A percentile compares a stretch with the other conserved stretches of the same genome.
Evolutionary conservation across 2,113 vertebrate genomes (phyloP).

Genomic region (Tympanuchus pallidicinctus): DNA sequence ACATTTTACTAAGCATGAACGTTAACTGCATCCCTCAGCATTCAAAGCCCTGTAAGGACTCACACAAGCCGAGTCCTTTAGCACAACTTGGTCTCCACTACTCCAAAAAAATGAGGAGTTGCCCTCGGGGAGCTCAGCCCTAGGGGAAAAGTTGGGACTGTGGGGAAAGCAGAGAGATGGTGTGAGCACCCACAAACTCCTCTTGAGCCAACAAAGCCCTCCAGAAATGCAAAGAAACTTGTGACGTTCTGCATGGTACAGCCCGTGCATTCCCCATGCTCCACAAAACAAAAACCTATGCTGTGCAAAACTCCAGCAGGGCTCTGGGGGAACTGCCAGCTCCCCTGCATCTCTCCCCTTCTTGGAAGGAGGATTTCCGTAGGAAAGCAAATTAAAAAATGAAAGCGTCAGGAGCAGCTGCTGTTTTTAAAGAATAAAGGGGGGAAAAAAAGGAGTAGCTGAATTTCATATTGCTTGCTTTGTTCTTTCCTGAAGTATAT

Average conservation of each 20-base stretch:
- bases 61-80: background rate
- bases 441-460: background rate
- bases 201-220: background rate
- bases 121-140: background rate
- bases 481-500: slow-evolving; percentile 42
- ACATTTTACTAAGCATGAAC: slow-evolving; percentile 11
- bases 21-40: background rate
- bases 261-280: background rate
- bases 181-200: background rate
- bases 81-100: background rate
- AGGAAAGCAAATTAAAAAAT: background rate
- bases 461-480: slow-evolving; percentile 9
- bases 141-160: background rate
- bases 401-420: background rate
- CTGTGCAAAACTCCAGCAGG: background rate
- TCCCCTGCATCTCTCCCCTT: background rate
- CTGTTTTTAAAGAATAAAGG: background rate
- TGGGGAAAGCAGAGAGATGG: background rate
- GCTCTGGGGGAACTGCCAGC: slow-evolving; percentile 1
- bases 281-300: slow-evolving; percentile 22
- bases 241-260: background rate
- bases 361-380: background rate
- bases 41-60: background rate
- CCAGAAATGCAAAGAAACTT: background rate
- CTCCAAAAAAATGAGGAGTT: background rate